Conservation (phyloP, 2,888 invertebrate genomes). For the Alcis repandata region DNA sequence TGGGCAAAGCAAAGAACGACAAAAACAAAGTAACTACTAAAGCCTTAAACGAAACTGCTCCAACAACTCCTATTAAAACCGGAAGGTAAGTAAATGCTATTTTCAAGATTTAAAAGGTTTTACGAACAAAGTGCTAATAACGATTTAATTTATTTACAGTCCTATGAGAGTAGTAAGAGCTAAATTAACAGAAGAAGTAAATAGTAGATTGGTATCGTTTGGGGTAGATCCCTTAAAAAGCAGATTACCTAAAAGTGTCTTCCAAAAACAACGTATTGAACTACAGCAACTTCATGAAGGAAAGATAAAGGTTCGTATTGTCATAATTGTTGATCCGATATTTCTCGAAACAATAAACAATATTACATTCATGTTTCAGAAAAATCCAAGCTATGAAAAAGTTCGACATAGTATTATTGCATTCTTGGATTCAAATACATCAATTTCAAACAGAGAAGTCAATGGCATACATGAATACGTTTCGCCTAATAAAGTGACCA, state of each 20-base stretch:
- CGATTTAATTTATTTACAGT: slow-evolving; percentile 55
- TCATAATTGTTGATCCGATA: neutral
- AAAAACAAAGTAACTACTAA: slow-evolving; percentile 33
- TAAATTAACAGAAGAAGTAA: slow-evolving; percentile 82
- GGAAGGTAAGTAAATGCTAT: slow-evolving; percentile 28
- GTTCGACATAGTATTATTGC: slow-evolving; percentile 77
- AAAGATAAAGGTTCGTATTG: slow-evolving; percentile 82
- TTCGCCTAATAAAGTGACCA: slow-evolving; percentile 66
- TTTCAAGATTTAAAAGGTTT: neutral
- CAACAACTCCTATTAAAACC: slow-evolving; percentile 14
- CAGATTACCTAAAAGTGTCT: slow-evolving; percentile 85
- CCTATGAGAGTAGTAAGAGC: slow-evolving; percentile 77
- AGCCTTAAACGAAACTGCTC: slow-evolving; percentile 26
- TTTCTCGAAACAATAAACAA: neutral
- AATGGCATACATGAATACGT: slow-evolving; percentile 60
- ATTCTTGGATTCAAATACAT: slow-evolving; percentile 73
- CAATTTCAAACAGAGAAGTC: slow-evolving; percentile 47
- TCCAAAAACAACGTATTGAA: slow-evolving; percentile 85
- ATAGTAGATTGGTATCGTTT: slow-evolving; percentile 84
- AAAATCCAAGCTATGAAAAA: slow-evolving; percentile 79
- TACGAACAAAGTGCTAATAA: neutral
- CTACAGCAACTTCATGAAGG: slow-evolving; percentile 86
- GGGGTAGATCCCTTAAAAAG: slow-evolving; percentile 89
- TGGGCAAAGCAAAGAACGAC: slow-evolving; percentile 31
- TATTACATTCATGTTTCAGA: slow-evolving; percentile 67